These are phyloP conservation scores for Sebastes hopkinsi DNA, from an alignment of 2,797 vertebrate genomes.

Conservation along the genomic window DNA sequence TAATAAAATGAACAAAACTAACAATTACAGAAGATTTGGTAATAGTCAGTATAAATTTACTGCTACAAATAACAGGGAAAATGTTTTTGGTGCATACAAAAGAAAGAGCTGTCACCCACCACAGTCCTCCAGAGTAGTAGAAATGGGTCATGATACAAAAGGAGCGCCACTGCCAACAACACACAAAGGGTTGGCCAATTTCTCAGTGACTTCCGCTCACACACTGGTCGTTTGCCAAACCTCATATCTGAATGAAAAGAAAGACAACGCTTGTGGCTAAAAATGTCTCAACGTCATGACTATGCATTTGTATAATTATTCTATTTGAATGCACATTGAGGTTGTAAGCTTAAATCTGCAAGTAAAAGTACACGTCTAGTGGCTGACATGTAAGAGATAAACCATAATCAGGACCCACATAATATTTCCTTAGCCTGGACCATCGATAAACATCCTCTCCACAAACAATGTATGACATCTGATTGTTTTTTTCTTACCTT, in stretches of 20 bases:
- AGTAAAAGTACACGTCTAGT: background rate
- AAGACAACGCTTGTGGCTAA: background rate
- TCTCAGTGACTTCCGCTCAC: background rate
- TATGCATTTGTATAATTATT: background rate
- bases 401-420: background rate
- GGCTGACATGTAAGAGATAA: background rate
- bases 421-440: background rate
- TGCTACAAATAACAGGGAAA: background rate
- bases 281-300: background rate
- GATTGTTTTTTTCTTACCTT: conserved; percentile 21
- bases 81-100: background rate
- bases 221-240: background rate
- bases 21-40: background rate
- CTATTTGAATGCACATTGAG: background rate
- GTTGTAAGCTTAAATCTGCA: background rate
- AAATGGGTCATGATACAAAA: conserved; percentile 38
- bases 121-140: conserved; percentile 48
- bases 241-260: conserved; percentile 29
- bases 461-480: background rate
- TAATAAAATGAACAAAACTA: background rate
- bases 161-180: background rate
- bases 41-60: background rate
- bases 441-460: background rate
- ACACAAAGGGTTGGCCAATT: conserved; percentile 11
- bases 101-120: conserved; percentile 24